Evolutionary conservation across 92 coral and sea anemone species (phyloP).

Genomic region (Paramuricea clavata): DNA sequence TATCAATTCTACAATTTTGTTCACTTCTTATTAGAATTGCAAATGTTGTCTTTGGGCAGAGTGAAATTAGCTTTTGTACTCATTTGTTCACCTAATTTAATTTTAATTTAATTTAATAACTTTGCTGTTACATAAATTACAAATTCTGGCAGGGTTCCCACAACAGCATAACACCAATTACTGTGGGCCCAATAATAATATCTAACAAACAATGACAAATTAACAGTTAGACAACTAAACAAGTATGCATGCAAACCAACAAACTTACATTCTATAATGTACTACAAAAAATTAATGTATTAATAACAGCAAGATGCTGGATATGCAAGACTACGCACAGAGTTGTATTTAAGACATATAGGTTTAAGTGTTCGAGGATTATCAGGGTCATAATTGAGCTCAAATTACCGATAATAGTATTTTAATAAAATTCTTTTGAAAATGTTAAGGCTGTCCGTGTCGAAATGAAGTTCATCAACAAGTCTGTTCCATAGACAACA

Average conservation of each 20-base stretch:
- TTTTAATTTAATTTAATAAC: no score
- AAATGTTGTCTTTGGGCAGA: background rate
- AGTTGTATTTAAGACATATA: constrained; percentile 50
- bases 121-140: no score
- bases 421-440: background rate
- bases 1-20: constrained; percentile 53
- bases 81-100: no score
- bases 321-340: constrained; percentile 38
- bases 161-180: no score
- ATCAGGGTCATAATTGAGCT: background rate
- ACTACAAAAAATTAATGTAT: no score
- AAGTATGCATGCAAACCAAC: no score
- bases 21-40: constrained; percentile 34
- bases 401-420: background rate
- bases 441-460: background rate
- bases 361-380: constrained; percentile 45
- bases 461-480: background rate
- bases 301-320: no score
- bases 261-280: no score
- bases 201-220: no score
- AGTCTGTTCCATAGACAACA: background rate
- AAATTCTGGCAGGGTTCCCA: no score
- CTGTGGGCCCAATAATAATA: no score
- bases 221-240: no score
- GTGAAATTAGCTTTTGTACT: constrained; percentile 57